Percentiles rank a stretch among this genome's conserved stretches.
These are phyloP conservation scores for Sebastes taczanowskii DNA, from an alignment of 2,797 vertebrate species.

Conservation along the genomic window DNA sequence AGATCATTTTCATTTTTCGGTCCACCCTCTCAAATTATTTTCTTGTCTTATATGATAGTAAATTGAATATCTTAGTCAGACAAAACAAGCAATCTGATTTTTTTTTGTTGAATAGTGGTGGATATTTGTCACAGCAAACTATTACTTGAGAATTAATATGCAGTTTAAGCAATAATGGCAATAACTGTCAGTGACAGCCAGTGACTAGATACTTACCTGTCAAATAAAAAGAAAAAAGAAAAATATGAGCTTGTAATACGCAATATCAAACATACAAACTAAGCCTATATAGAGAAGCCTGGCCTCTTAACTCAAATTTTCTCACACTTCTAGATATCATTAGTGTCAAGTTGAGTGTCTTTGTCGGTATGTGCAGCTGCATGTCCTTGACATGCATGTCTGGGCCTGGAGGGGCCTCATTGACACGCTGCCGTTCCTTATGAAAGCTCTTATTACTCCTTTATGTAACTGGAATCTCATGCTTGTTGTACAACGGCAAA, in stretches of 20 bases:
- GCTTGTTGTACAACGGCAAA: background rate
- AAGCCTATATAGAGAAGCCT: background rate
- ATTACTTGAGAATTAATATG: background rate
- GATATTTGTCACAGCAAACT: background rate
- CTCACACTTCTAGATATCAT: slow-evolving; percentile 15
- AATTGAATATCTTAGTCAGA: background rate
- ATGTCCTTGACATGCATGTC: background rate
- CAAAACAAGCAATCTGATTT: background rate
- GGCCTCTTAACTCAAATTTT: background rate
- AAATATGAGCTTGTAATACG: background rate
- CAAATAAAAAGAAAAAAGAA: background rate
- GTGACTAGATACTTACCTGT: background rate
- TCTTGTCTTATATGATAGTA: background rate
- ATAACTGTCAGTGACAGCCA: background rate
- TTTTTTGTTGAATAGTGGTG: background rate
- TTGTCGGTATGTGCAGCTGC: slow-evolving; percentile 12
- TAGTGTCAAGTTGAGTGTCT: slow-evolving; percentile 8
- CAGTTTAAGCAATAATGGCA: background rate
- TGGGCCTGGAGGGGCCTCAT: background rate
- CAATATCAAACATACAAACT: background rate
- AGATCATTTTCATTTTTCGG: background rate
- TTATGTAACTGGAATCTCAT: background rate
- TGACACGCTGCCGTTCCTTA: background rate
- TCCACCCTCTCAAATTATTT: background rate
- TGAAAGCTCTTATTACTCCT: background rate